phyloP scores from a whole-genome alignment of 2,888 invertebrate species.

The Macaria liturata region DNA sequence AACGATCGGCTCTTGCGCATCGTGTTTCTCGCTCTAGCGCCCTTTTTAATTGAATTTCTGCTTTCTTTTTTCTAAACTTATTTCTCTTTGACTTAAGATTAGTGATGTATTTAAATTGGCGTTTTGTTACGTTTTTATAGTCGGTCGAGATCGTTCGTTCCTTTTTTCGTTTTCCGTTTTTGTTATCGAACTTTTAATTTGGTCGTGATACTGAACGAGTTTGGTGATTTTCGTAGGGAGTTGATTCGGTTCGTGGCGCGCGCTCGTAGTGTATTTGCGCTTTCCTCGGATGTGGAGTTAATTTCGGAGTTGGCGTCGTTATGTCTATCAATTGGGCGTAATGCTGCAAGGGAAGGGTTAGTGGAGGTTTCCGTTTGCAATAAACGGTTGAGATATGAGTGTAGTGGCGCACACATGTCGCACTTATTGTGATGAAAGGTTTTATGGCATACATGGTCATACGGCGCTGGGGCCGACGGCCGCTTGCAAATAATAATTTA shows the following conservation, averaged over 20 bases:
- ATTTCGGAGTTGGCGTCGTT: slow-evolving; percentile 59
- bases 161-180: slow-evolving; percentile 47
- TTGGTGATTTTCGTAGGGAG: slow-evolving; percentile 32
- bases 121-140: slow-evolving; percentile 78
- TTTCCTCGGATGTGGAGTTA: slow-evolving; percentile 42
- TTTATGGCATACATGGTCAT: slow-evolving; percentile 51
- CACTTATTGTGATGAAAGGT: slow-evolving; percentile 56
- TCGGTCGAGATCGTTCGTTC: slow-evolving; percentile 45
- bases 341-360: slow-evolving; percentile 51
- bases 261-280: slow-evolving; percentile 17
- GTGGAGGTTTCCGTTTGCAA: slow-evolving; percentile 72
- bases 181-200: slow-evolving; percentile 72
- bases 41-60: slow-evolving; percentile 76
- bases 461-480: too few relatives aligned
- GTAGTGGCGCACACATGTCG: slow-evolving; percentile 48
- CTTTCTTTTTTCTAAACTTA: slow-evolving; percentile 76
- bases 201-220: slow-evolving; percentile 57
- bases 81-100: slow-evolving; percentile 81
- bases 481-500: too few relatives aligned
- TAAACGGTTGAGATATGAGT: slow-evolving; percentile 61
- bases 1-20: slow-evolving; percentile 49
- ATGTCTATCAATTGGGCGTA: slow-evolving; percentile 67
- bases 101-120: slow-evolving; percentile 80
- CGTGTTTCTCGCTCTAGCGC: slow-evolving; percentile 54
- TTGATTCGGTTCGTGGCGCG: slow-evolving; percentile 19